Base-by-base conservation (phyloP, 1,140 invertebrate genomes). In the Ruditapes philippinarum region DNA sequence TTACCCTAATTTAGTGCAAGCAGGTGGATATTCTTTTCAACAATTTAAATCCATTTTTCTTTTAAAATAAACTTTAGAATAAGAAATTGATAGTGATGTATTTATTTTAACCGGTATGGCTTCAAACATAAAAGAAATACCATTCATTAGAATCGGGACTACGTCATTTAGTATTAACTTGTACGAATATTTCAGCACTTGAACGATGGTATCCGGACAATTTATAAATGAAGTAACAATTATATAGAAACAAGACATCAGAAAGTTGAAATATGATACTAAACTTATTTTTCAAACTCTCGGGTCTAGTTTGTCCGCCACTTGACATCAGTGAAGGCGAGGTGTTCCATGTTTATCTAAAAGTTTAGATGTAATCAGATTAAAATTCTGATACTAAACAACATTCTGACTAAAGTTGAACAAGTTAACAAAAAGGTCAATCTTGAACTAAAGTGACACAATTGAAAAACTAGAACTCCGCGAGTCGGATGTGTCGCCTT, bases 341-440 rank as follows among this genome's bases (percentile, higher is more conserved):
- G 65, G 65, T 33, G 65, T 70, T 31, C 14, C 65, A 38, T 70
- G 65, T 70, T 70, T 70, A 25, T 38, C 19, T 19, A 70, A 38
- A 70, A 38, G 19, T 70, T 70, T 28, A 70, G 36, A 70, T 70
- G 65, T 33, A 36, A 70, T 70, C 65, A 11, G 65, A 70, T 70
- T 70, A 70, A 70, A 12, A 38, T 70, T 36, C 65, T 70, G 65
- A 70, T 70, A 38, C 36, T 38, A 1, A 28, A 19, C 3, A 33
- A 33, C 19, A 25, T 62, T n/a, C 19, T 62, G 57, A n/a, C 19
- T 57, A 22, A 57, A 57, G n/a, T 57, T 3, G 51, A 49, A 17
- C 17, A 49, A n/a, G n/a, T n/a, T n/a, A n/a, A n/a, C n/a, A n/a
- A n/a, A n/a, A n/a, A n/a, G n/a, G n/a, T n/a, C n/a, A n/a, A n/a